Evolutionary conservation across 2,888 invertebrate genomes (phyloP), one percentile per base, ranked within the genome.

Genomic region (Chironomus tentans): DNA sequence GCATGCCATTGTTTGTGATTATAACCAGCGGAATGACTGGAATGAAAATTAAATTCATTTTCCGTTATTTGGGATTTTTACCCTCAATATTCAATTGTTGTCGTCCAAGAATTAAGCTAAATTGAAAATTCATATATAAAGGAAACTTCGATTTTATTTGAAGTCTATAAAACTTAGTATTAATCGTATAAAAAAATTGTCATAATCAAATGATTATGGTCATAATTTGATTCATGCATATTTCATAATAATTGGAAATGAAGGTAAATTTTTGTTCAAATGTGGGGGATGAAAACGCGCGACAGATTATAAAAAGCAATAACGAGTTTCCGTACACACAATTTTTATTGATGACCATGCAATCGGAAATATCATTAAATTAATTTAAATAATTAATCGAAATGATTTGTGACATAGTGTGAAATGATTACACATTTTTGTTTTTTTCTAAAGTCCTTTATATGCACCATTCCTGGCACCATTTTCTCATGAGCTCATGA

Each of bases 361-460:
- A 72, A 38, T 72, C 72, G 72, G 46, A 72, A 72, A 62, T 72
- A 61, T 72, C 72, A 72, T 72, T 72, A 72, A 72, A 62, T 61
- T 62, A 72, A 72, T 72, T 72, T 72, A 28, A 72, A 72, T 72
- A 38, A 72, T 72, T 72, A 15, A 72, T 72, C 38, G 61, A 6
- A 15, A 24, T n/a, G 18, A 28, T 15, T 5, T 18, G 38, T 72
- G 65, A 13, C n/a, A 21, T 46, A n/a, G 62, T 15, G 46, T 56
- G 61, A 50, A 72, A 62, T 62, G 38, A 38, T 38, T 38, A 10
- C 38, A 50, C 2, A 4, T 50, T 22, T 1, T 1, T 15, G 4
- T 13, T 4, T 50, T 50, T 50, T 50, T 50, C 50, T n/a, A n/a
- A n/a, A n/a, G 5, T 1, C 15, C 1, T 15, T 50, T 15, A 7